A percentile compares a stretch with the other conserved stretches of the same genome.
These are phyloP conservation scores for Gambusia affinis DNA, from an alignment of 2,113 vertebrate species.

Conservation along the genomic window DNA sequence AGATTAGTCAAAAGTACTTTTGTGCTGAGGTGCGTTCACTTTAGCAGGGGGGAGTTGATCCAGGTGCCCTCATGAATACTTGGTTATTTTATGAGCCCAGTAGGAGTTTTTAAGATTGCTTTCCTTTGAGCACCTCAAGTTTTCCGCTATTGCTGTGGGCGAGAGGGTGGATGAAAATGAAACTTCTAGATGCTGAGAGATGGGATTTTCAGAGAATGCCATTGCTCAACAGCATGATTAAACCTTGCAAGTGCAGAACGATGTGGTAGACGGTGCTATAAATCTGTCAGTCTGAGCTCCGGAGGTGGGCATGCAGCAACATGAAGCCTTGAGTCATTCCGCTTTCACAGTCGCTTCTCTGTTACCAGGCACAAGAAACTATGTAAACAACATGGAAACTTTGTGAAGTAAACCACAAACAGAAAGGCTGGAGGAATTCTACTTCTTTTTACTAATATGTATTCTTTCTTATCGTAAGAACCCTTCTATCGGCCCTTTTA, in stretches of 20 bases:
- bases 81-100: conserved; percentile 48
- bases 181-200: conserved; percentile 60
- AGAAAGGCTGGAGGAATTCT: background rate
- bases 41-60: conserved; percentile 44
- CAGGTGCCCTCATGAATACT: conserved; percentile 51
- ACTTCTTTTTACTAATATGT: background rate
- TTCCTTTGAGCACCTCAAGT: conserved; percentile 43
- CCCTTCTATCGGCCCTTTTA: background rate
- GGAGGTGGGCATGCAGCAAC: conserved; percentile 69
- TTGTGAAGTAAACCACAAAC: conserved; percentile 9
- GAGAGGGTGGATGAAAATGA: conserved; percentile 33
- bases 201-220: conserved; percentile 39
- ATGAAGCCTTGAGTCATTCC: conserved; percentile 49
- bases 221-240: conserved; percentile 67
- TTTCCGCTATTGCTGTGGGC: conserved; percentile 53
- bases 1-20: conserved; percentile 60
- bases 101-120: conserved; percentile 53
- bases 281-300: conserved; percentile 65
- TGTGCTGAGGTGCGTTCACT: conserved; percentile 50
- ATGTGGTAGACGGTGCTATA: conserved; percentile 64
- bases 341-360: conserved; percentile 48
- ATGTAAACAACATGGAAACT: conserved; percentile 30
- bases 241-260: conserved; percentile 54
- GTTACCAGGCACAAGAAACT: conserved; percentile 43
- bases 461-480: too few relatives aligned